A percentile compares a stretch with the other conserved stretches of the same genome.
phyloP scores from a whole-genome alignment of 2,797 vertebrate genomes.

The Galago senegalensis region DNA sequence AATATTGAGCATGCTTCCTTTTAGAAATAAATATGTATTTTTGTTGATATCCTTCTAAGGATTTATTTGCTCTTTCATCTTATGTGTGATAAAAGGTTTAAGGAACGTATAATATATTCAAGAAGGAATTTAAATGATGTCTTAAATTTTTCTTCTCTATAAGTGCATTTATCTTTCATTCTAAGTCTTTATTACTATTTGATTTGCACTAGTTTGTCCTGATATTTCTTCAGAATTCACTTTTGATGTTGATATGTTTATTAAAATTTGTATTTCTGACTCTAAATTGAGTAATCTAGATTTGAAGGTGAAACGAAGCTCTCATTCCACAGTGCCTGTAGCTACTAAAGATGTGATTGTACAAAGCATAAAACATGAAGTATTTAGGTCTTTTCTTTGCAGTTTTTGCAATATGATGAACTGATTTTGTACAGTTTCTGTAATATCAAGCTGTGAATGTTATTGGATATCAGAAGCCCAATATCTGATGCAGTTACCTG shows the following conservation, averaged over 20 bases:
- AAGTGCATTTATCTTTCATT: background rate
- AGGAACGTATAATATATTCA: background rate
- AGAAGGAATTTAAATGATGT: background rate
- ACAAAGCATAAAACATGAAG: conserved; percentile 1
- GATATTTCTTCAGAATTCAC: background rate
- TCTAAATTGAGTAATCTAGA: background rate
- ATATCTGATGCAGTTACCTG: conserved; percentile 4
- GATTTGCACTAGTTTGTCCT: background rate
- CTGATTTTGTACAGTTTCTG: conserved; percentile 61
- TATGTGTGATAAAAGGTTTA: background rate
- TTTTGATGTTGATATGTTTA: background rate
- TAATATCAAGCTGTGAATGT: conserved; percentile 70
- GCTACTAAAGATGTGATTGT: background rate
- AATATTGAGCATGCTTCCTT: background rate
- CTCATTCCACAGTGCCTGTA: background rate
- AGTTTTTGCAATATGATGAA: conserved; percentile 53
- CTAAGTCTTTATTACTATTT: background rate
- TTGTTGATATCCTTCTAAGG: background rate
- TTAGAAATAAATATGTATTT: background rate
- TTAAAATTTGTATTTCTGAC: conserved; percentile 7
- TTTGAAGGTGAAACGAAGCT: background rate
- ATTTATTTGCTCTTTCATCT: background rate
- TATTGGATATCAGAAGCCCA: conserved; percentile 63
- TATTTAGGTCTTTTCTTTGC: conserved; percentile 58
- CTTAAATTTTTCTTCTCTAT: background rate